Percentiles rank a stretch among this genome's conserved stretches.
Conservation (phyloP, 2,888 invertebrate genomes). For the Chromoteleia sp. region DNA sequence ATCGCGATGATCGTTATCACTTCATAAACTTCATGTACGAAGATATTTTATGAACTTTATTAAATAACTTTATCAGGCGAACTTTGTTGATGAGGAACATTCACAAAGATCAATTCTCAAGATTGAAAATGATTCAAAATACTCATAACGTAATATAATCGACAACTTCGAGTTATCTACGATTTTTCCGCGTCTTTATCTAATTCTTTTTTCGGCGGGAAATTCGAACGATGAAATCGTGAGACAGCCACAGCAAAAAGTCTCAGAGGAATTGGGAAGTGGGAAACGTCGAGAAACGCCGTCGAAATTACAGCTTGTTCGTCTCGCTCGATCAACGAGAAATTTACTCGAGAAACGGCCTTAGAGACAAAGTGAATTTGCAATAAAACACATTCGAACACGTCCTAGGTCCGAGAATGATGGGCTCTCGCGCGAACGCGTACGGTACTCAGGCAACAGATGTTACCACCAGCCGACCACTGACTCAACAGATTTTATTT, state of each 20-base stretch:
- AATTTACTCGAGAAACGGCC: slow-evolving; percentile 73
- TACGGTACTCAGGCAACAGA: slow-evolving; percentile 71
- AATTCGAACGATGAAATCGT: slow-evolving; percentile 17
- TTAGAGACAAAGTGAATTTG: slow-evolving; percentile 75
- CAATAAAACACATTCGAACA: slow-evolving; percentile 81
- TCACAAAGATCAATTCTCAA: too few relatives aligned
- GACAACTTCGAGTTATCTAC: too few relatives aligned
- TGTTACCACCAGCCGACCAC: slow-evolving; percentile 69
- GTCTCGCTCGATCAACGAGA: slow-evolving; percentile 71
- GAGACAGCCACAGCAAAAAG: slow-evolving; percentile 31
- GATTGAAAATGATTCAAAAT: too few relatives aligned
- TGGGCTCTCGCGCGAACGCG: slow-evolving; percentile 62
- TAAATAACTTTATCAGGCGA: too few relatives aligned
- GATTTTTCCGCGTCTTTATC: slow-evolving; percentile 3
- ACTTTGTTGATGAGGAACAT: too few relatives aligned
- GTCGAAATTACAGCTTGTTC: slow-evolving; percentile 71
- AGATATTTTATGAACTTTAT: too few relatives aligned
- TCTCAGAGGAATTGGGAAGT: slow-evolving; percentile 44
- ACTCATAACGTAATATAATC: too few relatives aligned
- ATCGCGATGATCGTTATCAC: too few relatives aligned
- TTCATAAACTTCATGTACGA: too few relatives aligned
- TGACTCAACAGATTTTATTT: slow-evolving; percentile 71
- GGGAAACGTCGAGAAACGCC: slow-evolving; percentile 61
- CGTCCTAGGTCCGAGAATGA: slow-evolving; percentile 76
- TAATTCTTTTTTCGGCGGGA: background rate